Percentiles rank a stretch among this genome's conserved stretches.
Conservation (phyloP, 2,888 invertebrate species). For the Cephalotes varians region DNA sequence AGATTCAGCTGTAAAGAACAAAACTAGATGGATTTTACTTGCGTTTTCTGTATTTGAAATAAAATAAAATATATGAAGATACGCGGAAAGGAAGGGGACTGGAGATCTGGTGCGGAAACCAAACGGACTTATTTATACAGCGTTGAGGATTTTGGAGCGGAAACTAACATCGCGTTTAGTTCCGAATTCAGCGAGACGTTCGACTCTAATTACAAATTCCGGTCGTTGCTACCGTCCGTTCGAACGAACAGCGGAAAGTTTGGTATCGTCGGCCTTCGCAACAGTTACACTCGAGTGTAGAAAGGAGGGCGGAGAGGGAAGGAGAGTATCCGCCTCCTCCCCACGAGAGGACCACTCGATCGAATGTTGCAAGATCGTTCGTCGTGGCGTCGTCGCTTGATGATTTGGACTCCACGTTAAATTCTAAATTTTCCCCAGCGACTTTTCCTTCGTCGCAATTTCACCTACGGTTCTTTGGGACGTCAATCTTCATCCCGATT, state of each 20-base stretch:
- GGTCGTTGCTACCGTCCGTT: background rate
- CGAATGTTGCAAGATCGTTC: constrained; percentile 60
- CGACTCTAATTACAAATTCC: constrained; percentile 20
- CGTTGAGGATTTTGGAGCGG: background rate
- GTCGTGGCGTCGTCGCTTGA: background rate
- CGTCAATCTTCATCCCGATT: background rate
- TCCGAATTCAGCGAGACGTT: background rate
- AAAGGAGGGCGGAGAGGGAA: constrained; percentile 8
- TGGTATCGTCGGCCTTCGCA: background rate
- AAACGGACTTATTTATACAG: background rate
- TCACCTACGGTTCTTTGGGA: background rate
- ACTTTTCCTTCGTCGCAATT: background rate
- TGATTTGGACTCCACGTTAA: constrained; percentile 16
- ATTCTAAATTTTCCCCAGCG: constrained; percentile 6
- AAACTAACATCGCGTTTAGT: background rate
- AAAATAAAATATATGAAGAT: background rate
- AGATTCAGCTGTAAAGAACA: background rate
- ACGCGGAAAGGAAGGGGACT: background rate
- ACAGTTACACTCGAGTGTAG: background rate
- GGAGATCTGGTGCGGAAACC: background rate
- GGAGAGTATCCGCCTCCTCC: constrained; percentile 35
- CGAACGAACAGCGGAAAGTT: constrained; percentile 22
- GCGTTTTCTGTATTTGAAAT: background rate
- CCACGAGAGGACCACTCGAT: constrained; percentile 44
- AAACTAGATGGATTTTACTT: background rate